A percentile compares a stretch with the other conserved stretches of the same genome.
These are phyloP conservation scores for Cebidichthys violaceus DNA, from an alignment of 2,113 vertebrate species.

Conservation along the genomic window DNA sequence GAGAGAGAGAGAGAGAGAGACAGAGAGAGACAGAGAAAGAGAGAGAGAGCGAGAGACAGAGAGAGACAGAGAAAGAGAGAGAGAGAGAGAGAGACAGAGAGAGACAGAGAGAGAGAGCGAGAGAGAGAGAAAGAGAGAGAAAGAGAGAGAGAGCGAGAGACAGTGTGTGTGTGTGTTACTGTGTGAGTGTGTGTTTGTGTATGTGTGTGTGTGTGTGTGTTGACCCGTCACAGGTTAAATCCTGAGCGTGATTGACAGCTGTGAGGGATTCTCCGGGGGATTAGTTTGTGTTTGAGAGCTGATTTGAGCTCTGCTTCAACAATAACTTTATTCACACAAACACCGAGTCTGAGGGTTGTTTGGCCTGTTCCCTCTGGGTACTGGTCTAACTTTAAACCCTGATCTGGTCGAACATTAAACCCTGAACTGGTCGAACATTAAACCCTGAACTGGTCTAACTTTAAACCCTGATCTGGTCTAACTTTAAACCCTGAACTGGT, in stretches of 20 bases:
- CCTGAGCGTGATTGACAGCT: conserved; percentile 14
- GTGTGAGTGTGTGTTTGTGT: background rate
- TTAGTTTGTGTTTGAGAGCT: background rate
- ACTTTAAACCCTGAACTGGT: too few species aligned
- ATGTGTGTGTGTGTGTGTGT: background rate
- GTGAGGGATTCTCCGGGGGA: background rate
- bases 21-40: conserved; percentile 16
- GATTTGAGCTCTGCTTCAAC: background rate
- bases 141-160: conserved; percentile 6
- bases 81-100: conserved; percentile 16
- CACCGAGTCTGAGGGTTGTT: background rate
- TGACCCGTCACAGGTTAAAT: conserved; percentile 7
- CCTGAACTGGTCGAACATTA: too few species aligned
- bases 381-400: too few species aligned
- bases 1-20: conserved; percentile 11
- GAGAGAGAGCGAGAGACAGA: conserved; percentile 11
- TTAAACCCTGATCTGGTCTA: too few species aligned
- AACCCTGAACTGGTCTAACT: too few species aligned
- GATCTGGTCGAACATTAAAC: too few species aligned
- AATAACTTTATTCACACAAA: background rate
- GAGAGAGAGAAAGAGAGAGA: background rate
- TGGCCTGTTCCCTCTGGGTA: background rate
- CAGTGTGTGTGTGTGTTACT: background rate
- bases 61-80: conserved; percentile 10
- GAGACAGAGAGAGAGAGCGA: too few species aligned